Conservation (phyloP, 2,797 vertebrate genomes). For the Siniperca obscura region DNA sequence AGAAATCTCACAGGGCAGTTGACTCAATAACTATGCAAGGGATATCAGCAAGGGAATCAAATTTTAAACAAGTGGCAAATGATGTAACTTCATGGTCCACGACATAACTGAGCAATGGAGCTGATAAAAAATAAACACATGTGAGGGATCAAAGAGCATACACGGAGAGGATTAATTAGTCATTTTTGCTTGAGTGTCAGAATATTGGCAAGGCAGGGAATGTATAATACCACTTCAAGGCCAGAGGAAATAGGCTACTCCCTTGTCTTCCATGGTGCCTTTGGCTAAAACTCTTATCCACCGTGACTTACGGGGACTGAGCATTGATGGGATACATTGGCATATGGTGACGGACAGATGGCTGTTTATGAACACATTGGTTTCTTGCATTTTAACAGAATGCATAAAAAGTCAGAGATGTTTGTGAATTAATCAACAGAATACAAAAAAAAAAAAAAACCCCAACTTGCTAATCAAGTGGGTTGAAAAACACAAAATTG, state of each 20-base stretch:
- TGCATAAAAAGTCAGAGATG: neutral
- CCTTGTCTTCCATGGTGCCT: neutral
- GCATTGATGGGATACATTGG: constrained; percentile 14
- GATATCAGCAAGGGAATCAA: constrained; percentile 66
- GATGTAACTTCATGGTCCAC: constrained; percentile 34
- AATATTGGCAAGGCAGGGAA: neutral
- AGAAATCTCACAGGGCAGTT: constrained; percentile 72
- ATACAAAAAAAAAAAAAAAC: neutral
- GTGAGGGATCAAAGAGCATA: constrained; percentile 19
- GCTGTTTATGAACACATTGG: constrained; percentile 12
- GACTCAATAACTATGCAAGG: constrained; percentile 78
- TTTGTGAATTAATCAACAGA: constrained; percentile 9
- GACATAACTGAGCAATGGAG: constrained; percentile 1
- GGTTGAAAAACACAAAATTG: neutral
- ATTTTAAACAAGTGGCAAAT: constrained; percentile 54
- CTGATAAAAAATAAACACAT: neutral
- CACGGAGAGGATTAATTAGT: neutral
- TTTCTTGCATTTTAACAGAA: constrained; percentile 19
- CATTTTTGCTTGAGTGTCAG: neutral
- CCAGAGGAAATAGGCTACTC: constrained; percentile 12
- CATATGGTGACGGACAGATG: constrained; percentile 35
- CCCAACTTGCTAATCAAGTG: neutral
- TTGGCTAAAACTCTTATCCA: constrained; percentile 1
- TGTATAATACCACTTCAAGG: constrained; percentile 24
- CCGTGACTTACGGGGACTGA: neutral